phyloP scores from a whole-genome alignment of 2,888 invertebrate genomes.

The Halocaridina rubra region DNA sequence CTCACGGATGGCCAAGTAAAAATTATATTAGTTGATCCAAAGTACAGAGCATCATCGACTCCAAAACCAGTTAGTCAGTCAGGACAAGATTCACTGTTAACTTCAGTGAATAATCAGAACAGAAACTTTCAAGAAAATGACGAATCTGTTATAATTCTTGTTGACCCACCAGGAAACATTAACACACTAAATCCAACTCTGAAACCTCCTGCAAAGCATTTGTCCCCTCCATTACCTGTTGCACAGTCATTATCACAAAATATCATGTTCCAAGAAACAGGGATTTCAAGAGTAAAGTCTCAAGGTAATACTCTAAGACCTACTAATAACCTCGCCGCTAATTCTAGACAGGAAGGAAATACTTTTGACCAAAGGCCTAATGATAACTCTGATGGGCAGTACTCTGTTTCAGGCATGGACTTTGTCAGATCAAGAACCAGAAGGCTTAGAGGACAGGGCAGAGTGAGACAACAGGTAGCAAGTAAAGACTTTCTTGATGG shows the following conservation, averaged over 20 bases:
- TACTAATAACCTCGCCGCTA: too few species aligned
- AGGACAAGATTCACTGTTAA: not conserved
- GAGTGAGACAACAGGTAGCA: not conserved
- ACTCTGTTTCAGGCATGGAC: not conserved
- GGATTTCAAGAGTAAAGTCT: not conserved
- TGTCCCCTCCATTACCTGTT: not conserved
- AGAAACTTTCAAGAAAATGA: not conserved
- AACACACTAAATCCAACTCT: conserved; percentile 6
- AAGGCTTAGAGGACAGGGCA: not conserved
- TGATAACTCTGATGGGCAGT: not conserved
- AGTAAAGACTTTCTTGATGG: too few species aligned
- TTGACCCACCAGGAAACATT: not conserved
- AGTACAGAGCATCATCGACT: not conserved
- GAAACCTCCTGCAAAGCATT: not conserved
- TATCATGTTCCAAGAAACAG: not conserved
- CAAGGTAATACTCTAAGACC: not conserved
- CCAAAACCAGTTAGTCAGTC: not conserved
- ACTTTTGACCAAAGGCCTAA: not conserved
- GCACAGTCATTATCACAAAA: too few species aligned
- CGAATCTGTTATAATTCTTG: conserved; percentile 4
- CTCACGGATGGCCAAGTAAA: not conserved
- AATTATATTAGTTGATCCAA: not conserved
- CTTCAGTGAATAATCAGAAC: not conserved
- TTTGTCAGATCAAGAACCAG: not conserved
- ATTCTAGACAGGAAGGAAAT: not conserved